These are phyloP conservation scores for Mesorhabditis sp. DNA, from an alignment of 2,888 invertebrate genomes.

Conservation along the genomic window DNA sequence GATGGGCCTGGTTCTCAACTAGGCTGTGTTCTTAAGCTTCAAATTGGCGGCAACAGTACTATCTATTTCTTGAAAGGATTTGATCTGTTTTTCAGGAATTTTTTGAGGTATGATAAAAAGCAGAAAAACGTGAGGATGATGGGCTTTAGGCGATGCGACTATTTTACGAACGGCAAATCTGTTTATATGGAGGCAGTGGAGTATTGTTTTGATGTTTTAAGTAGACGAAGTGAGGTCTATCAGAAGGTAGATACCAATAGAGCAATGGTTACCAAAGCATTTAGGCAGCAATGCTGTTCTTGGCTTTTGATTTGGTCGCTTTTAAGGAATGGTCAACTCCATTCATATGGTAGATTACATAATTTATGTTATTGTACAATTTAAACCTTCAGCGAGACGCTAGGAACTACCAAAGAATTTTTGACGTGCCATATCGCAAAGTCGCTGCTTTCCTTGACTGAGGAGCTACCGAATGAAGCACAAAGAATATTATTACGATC, in stretches of 20 bases:
- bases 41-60: not conserved
- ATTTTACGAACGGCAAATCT: not conserved
- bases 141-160: not conserved
- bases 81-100: slow-evolving; percentile 3
- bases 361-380: not conserved
- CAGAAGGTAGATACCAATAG: not conserved
- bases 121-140: not conserved
- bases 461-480: not conserved
- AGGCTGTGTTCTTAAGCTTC: not conserved
- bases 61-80: not conserved
- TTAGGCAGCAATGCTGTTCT: not conserved
- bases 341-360: slow-evolving; percentile 1
- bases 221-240: not conserved
- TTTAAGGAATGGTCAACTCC: slow-evolving; percentile 2
- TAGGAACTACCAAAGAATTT: not conserved
- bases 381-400: not conserved
- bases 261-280: not conserved
- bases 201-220: not conserved
- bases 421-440: not conserved
- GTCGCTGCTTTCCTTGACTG: not conserved
- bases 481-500: not conserved
- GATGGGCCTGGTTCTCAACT: slow-evolving; percentile 4
- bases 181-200: not conserved
- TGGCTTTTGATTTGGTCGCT: not conserved
- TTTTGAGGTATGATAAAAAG: not conserved